Conservation (phyloP, 2,888 invertebrate genomes). For the Diadegma fenestrale region DNA sequence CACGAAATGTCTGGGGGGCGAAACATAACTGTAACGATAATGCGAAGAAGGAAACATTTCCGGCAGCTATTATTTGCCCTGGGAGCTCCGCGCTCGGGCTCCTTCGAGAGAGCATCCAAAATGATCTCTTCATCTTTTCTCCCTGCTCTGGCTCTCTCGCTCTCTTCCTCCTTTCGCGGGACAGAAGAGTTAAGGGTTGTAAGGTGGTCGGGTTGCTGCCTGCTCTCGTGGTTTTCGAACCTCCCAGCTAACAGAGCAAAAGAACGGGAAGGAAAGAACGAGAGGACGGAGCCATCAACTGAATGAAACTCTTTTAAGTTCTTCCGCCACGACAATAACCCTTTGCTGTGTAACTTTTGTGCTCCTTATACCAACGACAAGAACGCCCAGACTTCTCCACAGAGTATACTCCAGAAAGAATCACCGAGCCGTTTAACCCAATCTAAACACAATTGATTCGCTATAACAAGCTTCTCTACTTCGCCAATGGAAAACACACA, state of each 20-base stretch:
- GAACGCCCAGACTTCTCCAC: background rate
- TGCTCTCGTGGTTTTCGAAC: slow-evolving; percentile 37
- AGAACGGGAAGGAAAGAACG: background rate
- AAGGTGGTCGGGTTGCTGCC: slow-evolving; percentile 40
- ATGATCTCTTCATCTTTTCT: slow-evolving; percentile 52
- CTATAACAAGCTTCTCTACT: background rate
- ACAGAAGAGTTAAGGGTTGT: slow-evolving; percentile 44
- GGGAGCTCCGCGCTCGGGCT: slow-evolving; percentile 49
- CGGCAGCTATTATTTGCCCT: slow-evolving; percentile 72
- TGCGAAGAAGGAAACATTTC: slow-evolving; percentile 69
- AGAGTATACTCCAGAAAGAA: slow-evolving; percentile 46
- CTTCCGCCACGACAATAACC: slow-evolving; percentile 60
- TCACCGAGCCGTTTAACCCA: slow-evolving; percentile 20
- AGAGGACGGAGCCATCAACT: background rate
- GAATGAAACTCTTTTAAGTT: slow-evolving; percentile 61
- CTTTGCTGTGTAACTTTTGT: slow-evolving; percentile 23
- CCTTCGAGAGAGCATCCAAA: slow-evolving; percentile 45
- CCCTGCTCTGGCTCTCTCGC: background rate
- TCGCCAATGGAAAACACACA: background rate
- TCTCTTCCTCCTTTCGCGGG: slow-evolving; percentile 3
- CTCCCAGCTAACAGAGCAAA: slow-evolving; percentile 11
- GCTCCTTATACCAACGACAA: background rate
- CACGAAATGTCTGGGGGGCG: slow-evolving; percentile 43
- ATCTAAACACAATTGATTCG: slow-evolving; percentile 37
- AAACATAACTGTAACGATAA: slow-evolving; percentile 72